A percentile compares a stretch with the other conserved stretches of the same genome.
phyloP scores from a whole-genome alignment of 2,888 invertebrate species.

The Strigamia transsilvanica region DNA sequence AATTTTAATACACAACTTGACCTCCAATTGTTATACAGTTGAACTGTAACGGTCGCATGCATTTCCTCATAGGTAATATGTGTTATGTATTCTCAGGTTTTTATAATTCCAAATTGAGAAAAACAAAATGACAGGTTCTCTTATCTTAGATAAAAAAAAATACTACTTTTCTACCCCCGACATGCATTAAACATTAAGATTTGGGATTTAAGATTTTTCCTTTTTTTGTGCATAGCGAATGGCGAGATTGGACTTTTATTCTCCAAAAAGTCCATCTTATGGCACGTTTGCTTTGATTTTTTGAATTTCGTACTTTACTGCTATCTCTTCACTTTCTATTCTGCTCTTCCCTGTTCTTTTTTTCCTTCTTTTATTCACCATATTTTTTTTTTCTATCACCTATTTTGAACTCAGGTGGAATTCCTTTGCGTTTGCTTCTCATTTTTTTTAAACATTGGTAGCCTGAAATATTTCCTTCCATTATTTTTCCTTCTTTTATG shows the following conservation, averaged over 20 bases:
- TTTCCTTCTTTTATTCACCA: slow-evolving; percentile 5
- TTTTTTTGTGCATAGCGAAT: background rate
- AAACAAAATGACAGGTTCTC: too few relatives aligned
- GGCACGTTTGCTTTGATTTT: slow-evolving; percentile 35
- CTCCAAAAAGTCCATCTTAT: slow-evolving; percentile 14
- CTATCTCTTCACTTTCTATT: slow-evolving; percentile 14
- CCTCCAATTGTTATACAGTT: too few relatives aligned
- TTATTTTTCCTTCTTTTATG: background rate
- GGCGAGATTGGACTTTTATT: slow-evolving; percentile 41
- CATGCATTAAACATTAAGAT: slow-evolving; percentile 21
- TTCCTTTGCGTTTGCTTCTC: background rate
- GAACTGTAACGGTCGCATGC: too few relatives aligned
- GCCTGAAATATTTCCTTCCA: background rate
- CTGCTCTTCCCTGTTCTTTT: background rate
- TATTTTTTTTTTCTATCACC: slow-evolving; percentile 4
- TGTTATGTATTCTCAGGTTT: too few relatives aligned
- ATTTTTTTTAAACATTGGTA: background rate
- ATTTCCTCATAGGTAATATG: too few relatives aligned
- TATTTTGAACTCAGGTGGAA: background rate
- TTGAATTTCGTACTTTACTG: slow-evolving; percentile 27
- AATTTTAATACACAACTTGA: too few relatives aligned
- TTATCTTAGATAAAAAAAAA: background rate
- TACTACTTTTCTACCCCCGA: background rate
- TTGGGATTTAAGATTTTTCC: background rate
- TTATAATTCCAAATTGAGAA: too few relatives aligned